A percentile compares a stretch with the other conserved stretches of the same genome.
phyloP scores from a whole-genome alignment of 2,888 invertebrate genomes.

The Megaustenia siamemsis region DNA sequence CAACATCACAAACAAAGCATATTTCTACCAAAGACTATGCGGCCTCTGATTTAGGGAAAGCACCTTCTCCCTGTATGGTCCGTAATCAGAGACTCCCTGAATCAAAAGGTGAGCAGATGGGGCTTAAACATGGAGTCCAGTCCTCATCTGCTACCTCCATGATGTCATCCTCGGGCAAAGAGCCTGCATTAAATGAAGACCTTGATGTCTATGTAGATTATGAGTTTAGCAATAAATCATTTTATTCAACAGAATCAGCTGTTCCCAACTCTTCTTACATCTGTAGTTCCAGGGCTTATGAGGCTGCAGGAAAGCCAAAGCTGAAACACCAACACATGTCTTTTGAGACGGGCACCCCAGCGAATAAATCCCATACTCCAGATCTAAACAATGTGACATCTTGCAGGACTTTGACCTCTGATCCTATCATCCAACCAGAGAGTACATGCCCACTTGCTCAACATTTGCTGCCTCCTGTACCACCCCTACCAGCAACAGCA shows the following conservation, averaged over 20 bases:
- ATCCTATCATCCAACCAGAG: background rate
- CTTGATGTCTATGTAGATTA: slow-evolving; percentile 44
- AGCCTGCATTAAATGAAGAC: background rate
- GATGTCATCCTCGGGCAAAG: background rate
- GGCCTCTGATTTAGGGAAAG: slow-evolving; percentile 58
- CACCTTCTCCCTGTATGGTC: background rate
- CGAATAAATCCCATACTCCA: background rate
- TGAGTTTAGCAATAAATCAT: background rate
- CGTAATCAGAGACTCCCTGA: background rate
- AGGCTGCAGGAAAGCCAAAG: background rate
- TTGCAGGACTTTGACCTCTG: too few relatives aligned
- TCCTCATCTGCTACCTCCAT: background rate
- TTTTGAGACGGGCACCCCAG: background rate
- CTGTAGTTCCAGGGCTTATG: background rate
- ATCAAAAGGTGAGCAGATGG: background rate
- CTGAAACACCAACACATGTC: background rate
- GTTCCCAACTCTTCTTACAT: background rate
- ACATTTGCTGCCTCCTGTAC: background rate
- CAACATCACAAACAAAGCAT: slow-evolving; percentile 10
- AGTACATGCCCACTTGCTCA: background rate
- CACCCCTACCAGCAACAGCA: background rate
- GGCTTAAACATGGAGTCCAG: background rate
- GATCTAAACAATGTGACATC: too few relatives aligned
- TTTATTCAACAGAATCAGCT: background rate
- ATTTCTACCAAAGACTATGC: slow-evolving; percentile 56